phyloP scores from a whole-genome alignment of 2,797 vertebrate species.

The Lacerta bilineata region DNA sequence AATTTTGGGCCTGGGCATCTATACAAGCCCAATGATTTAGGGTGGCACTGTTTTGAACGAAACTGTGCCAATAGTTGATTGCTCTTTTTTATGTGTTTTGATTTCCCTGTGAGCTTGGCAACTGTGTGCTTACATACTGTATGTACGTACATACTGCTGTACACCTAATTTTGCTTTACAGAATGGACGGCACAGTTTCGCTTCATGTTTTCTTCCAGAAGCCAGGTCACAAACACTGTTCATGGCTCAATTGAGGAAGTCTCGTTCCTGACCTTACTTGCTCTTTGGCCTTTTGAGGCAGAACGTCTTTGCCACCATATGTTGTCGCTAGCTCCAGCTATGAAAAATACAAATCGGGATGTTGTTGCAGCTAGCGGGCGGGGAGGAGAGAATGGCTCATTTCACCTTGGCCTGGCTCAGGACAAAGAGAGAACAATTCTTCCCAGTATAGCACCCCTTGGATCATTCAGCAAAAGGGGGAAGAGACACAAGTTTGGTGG shows the following conservation, averaged over 20 bases:
- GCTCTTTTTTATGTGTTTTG: neutral
- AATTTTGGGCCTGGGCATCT: neutral
- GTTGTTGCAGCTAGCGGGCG: too few relatives aligned
- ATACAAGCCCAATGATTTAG: neutral
- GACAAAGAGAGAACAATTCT: neutral
- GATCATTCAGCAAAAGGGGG: neutral
- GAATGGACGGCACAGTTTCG: neutral
- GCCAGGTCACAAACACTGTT: neutral
- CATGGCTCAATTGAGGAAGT: neutral
- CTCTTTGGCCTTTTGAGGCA: neutral
- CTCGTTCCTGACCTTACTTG: neutral
- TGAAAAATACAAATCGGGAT: neutral
- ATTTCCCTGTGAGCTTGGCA: neutral
- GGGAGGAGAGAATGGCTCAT: too few relatives aligned
- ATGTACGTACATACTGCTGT: neutral
- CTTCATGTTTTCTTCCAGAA: neutral
- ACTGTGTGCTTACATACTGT: neutral
- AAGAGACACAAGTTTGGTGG: neutral
- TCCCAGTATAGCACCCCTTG: neutral
- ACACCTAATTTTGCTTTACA: neutral
- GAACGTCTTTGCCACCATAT: constrained; percentile 2
- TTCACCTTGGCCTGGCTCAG: neutral
- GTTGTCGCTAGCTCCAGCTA: neutral
- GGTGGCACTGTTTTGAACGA: neutral
- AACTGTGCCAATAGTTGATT: neutral